These are phyloP conservation scores for Diplodus sargus DNA, from an alignment of 2,797 vertebrate genomes.

Conservation along the genomic window DNA sequence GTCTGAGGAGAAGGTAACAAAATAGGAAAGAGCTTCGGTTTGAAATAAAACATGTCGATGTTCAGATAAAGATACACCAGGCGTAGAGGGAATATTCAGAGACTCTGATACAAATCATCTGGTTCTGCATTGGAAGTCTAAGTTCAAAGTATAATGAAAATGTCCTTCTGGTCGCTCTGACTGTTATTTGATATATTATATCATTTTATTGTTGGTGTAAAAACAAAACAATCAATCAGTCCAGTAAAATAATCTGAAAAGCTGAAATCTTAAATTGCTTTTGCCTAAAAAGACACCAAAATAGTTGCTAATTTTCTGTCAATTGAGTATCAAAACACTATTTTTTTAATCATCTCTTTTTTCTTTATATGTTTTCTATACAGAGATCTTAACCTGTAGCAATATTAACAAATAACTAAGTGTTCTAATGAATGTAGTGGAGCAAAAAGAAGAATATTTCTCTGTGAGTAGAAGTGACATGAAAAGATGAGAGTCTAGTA, in stretches of 20 bases:
- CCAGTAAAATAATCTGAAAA: not conserved
- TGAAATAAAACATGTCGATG: conserved; percentile 7
- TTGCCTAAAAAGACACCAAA: not conserved
- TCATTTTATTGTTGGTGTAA: no score
- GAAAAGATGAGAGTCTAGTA: not conserved
- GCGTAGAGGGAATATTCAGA: not conserved
- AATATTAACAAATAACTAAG: not conserved
- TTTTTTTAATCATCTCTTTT: no score
- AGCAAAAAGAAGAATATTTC: not conserved
- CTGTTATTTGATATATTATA: no score
- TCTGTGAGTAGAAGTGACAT: not conserved
- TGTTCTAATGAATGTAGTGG: not conserved
- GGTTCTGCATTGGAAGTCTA: no score
- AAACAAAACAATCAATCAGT: no score
- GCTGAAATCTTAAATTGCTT: not conserved
- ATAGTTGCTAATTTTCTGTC: not conserved
- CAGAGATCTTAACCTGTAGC: not conserved
- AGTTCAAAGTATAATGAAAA: no score
- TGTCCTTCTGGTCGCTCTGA: no score
- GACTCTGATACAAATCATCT: no score
- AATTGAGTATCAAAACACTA: not conserved
- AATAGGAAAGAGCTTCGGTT: not conserved
- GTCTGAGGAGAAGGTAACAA: not conserved
- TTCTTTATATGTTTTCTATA: not conserved
- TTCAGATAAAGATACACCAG: not conserved